Conservation (phyloP, 2,113 vertebrate species). For the Pagrus major region DNA sequence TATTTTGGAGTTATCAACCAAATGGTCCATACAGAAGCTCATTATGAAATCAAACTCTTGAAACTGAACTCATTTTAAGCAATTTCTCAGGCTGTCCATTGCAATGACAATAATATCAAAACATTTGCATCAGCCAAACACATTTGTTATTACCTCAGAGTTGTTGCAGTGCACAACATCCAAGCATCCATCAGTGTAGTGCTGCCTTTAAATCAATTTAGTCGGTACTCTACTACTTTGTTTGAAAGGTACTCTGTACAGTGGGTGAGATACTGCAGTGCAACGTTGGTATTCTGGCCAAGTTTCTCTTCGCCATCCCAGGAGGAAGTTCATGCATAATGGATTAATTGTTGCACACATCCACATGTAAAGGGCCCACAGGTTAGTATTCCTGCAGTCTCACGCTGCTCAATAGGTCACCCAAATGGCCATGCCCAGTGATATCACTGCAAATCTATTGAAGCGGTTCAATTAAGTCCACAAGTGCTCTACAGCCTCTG, state of each 20-base stretch:
- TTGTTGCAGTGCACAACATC: slow-evolving; percentile 12
- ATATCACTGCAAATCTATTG: slow-evolving; percentile 54
- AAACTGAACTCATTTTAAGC: slow-evolving; percentile 1
- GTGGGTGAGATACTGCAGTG: slow-evolving; percentile 42
- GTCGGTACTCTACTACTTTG: neutral
- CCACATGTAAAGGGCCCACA: slow-evolving; percentile 69
- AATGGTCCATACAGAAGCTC: neutral
- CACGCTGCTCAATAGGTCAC: slow-evolving; percentile 71
- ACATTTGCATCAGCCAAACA: slow-evolving; percentile 33
- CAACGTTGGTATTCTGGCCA: slow-evolving; percentile 70
- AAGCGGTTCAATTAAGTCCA: slow-evolving; percentile 70
- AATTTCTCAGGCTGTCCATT: neutral
- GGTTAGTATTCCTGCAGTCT: slow-evolving; percentile 74
- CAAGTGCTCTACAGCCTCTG: slow-evolving; percentile 41
- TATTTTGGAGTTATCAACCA: slow-evolving; percentile 14
- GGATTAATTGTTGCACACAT: slow-evolving; percentile 80
- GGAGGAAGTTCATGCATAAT: slow-evolving; percentile 82
- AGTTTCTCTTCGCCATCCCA: slow-evolving; percentile 64
- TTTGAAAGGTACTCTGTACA: slow-evolving; percentile 52
- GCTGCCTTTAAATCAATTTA: slow-evolving; percentile 41
- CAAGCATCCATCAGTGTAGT: slow-evolving; percentile 13
- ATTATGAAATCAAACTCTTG: slow-evolving; percentile 1
- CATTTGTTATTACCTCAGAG: slow-evolving; percentile 18
- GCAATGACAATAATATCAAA: slow-evolving; percentile 9
- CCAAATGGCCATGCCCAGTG: slow-evolving; percentile 45